Evolutionary conservation across 2,797 vertebrate genomes (phyloP), one percentile per base, ranked within the genome.

Genomic region (Brachymystax lenok): DNA sequence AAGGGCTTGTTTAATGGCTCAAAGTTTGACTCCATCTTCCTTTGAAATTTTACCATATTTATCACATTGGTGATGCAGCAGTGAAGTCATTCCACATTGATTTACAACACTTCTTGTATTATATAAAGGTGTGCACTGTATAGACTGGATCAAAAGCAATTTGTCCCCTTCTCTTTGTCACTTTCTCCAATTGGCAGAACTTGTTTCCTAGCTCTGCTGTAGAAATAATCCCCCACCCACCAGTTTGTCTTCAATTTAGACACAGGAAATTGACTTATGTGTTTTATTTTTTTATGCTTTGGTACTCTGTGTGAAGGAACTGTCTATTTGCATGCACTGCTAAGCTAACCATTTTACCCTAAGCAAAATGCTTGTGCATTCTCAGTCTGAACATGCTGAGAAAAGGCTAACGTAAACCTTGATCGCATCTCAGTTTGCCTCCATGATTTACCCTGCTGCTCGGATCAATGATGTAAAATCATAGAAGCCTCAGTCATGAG

Each of bases 391-490:
- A 54, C 24, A 28, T 16, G 21, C 46, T 71, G 5, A 27, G 21
- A 54, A 16, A 71, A 52, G 27, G 35, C 69, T 30, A 19, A 68
- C 5, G 1, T 68, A 68, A 17, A 68, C 13, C 28, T 7, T 33
- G 66, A 33, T 68, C 14, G 17, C 5, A 68, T 68, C 14, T 16
- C 28, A 30, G 35, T 68, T 35, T 33, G 66, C 66, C 17, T 7
- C 16, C 59, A 12, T 30, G 28, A 68, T 68, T 68, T 68, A 19
- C 66, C 14, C 17, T 68, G 66, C 66, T 68, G 28, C 66, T 68
- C 4, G 66, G 28, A 68, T 12, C 24, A 21, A 66, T 27, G 63
- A 30, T 6, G 24, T 27, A 66, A 17, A 33, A 5, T 35, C 66
- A 14, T 68, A 68, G 28, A 27, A 6, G 21, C 59, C 21, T 63